Evolutionary conservation across 2,797 vertebrate species (phyloP).

Genomic region (Microhierax caerulescens): DNA sequence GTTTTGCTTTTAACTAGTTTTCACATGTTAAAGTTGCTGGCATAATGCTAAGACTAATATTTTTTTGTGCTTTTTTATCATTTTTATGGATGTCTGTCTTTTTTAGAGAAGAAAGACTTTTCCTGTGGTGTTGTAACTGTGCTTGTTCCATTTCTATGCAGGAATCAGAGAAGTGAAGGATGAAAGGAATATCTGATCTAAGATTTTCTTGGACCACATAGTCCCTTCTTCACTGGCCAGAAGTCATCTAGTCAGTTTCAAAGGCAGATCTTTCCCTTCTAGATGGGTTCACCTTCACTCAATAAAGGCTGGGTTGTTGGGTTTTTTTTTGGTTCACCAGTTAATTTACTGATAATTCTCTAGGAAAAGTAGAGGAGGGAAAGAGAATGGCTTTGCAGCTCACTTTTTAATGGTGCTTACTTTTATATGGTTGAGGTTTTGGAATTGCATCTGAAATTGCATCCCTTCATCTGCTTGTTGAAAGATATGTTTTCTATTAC

Average conservation of each 20-base stretch:
- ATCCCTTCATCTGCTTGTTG: not conserved
- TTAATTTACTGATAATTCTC: not conserved
- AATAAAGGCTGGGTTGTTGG: not conserved
- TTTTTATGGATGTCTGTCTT: not conserved
- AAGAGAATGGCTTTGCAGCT: not conserved
- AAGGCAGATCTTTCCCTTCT: not conserved
- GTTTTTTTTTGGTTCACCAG: not conserved
- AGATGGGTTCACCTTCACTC: not conserved
- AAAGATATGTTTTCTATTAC: not conserved
- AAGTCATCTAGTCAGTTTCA: not conserved
- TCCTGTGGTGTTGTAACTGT: not conserved
- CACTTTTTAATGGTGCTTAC: not conserved
- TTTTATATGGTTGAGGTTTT: not conserved
- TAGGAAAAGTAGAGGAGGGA: not conserved
- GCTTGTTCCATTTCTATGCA: not conserved
- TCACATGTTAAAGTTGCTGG: not conserved
- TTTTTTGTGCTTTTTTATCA: conserved; percentile 17
- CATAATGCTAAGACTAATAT: conserved; percentile 20
- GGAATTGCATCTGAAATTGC: not conserved
- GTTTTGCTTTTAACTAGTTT: not conserved
- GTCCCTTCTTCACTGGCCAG: not conserved
- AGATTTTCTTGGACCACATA: not conserved
- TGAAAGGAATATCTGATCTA: not conserved
- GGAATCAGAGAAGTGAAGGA: not conserved
- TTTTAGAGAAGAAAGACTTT: not conserved